Conservation (phyloP, 2,113 vertebrate species). For the Haemorhous mexicanus region DNA sequence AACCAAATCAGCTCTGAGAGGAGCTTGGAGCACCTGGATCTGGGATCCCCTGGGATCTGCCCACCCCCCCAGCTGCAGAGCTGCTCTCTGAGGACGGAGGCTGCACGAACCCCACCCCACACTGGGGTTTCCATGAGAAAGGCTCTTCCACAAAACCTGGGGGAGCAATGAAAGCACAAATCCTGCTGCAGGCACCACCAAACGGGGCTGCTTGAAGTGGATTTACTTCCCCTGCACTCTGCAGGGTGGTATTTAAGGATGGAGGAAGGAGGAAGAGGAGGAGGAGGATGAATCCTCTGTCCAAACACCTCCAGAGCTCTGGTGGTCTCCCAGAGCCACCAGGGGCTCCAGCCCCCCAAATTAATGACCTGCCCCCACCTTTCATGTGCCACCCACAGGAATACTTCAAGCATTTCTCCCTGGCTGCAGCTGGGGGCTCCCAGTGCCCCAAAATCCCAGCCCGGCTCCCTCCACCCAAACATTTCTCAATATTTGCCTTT, state of each 20-base stretch:
- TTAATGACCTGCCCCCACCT: not conserved
- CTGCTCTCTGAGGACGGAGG: not conserved
- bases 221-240: not conserved
- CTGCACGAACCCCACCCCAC: not conserved
- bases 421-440: not conserved
- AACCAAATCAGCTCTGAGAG: accelerated
- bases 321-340: constrained; percentile 22
- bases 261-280: constrained; percentile 1
- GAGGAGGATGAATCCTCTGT: not conserved
- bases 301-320: not conserved
- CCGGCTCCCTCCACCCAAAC: not conserved
- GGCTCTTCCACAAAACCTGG: not conserved
- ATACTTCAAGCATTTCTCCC: not conserved
- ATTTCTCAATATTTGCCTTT: constrained; percentile 38
- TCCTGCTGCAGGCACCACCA: not conserved
- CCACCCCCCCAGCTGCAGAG: not conserved
- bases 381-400: not conserved
- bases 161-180: constrained; percentile 30
- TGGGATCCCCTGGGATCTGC: not conserved
- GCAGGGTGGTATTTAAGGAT: constrained; percentile 41
- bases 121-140: not conserved
- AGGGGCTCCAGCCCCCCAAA: not conserved
- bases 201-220: not conserved
- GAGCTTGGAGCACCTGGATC: not conserved
- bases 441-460: not conserved